Evolutionary conservation across 2,888 invertebrate genomes (phyloP), one percentile per base, ranked within the genome.

Genomic region (Epistrophella euchroma): DNA sequence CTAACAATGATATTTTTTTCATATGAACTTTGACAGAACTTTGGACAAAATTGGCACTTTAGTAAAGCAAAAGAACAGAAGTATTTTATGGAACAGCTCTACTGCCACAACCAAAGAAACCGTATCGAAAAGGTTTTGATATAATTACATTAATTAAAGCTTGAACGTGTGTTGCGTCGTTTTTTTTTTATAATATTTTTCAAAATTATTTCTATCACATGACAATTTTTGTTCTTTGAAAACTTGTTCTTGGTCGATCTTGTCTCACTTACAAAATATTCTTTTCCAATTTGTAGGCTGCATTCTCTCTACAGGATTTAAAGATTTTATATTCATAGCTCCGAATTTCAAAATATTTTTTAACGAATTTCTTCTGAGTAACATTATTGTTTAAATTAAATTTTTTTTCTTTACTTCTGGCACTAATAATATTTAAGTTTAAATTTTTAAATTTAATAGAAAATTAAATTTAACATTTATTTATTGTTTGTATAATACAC

Each of bases 371-470:
- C 70, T 78, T 50, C 70, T 52, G 11, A 85, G 50, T 22, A 85
- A 43, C 85, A 85, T 85, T 50, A 52, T 83, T 66, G 15, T 28
- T 7, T 43, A 35, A n/a, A 58, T 13, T 32, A 43, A n/a, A n/a
- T n/a, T 68, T 15, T 56, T 55, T 28, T 60, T 73, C 50, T 37
- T 47, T 11, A 55, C 25, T 45, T 15, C 22, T 15, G 22, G 22
- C 60, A 50, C 68, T 22, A 11, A 22, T 50, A 28, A 17, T 13
- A 28, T 13, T 37, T 11, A 22, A 15, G 2, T 40, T 70, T 74
- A 85, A 85, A 76, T 81, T 43, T 76, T 85, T 77, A 76, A 85
- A 81, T 77, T 85, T 85, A 81, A 73, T 15, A 25, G n/a, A 32
- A 19, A 47, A 56, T 77, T 55, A 85, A 85, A 81, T n/a, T 81